Base-by-base conservation (phyloP, 2,888 invertebrate species). In the Branchellion lobata region DNA sequence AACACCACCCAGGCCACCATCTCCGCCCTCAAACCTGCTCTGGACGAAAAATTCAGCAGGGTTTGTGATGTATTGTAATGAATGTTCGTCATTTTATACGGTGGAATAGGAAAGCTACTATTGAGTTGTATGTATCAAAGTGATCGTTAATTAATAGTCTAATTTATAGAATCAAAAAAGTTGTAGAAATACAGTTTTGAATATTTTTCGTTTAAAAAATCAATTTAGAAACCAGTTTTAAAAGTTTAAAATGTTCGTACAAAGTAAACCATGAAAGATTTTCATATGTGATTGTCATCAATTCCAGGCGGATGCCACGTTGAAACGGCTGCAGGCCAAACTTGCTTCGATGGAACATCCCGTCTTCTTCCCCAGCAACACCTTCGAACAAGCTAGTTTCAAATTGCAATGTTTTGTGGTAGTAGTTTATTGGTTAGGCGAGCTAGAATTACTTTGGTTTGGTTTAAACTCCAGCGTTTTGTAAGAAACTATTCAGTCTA, bases 331-430 rank as follows among this genome's bases (percentile, higher is more conserved):
- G 14, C 73, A 76, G 76, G n/a, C 51, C 11, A 68, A 80, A 34
- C 69, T 83, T 11, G 73, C 65, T 14, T 76, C 75, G 53, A 75
- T 84, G 29, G 82, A 82, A 40, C 83, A 83, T 73, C 84, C 85
- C 18, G 83, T 84, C 11, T 79, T 72, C 21, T 83, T 84, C 73
- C 72, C 80, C 57, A 80, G 81, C 8, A 81, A 31, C n/a, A 74
- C 79, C 11, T 80, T 80, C 21, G 69, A 78, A 31, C 69, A 71
- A 31, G 69, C 40, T 21, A 21, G 40, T 40, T 40, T 40, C 40
- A 40, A 40, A 40, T 14, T 8, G 14, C 8, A 40, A 40, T 8
- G 40, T n/a, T n/a, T n/a, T 36, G 14, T 68, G 14, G 11, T 68
- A 24, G 14, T n/a, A n/a, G n/a, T n/a, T n/a, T 51, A 18, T 51